Evolutionary conservation across 2,888 invertebrate genomes (phyloP), one percentile per base, ranked within the genome.

Genomic region (Phymatocera aterrima): DNA sequence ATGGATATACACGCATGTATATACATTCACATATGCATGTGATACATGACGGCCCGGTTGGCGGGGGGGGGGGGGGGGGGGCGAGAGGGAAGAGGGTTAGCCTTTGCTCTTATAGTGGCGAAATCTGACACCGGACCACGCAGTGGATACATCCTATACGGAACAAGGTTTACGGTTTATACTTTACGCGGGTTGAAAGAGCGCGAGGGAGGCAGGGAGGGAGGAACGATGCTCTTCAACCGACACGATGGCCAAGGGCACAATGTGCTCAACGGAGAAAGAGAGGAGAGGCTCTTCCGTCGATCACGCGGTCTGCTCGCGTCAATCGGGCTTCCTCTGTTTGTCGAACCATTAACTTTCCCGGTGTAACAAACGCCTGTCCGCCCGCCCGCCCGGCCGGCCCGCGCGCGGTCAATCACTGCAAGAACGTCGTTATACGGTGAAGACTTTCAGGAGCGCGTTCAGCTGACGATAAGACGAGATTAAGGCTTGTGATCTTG

Each of bases 61-160:
- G 12, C 31, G 18, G 18, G 34, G 31, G 0, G 40, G 37, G 6
- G 48, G 34, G 15, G 43, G 21, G 31, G 51, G 48, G 28, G 34
- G n/a, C 3, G 37, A 3, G 18, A 65, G 12, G n/a, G 37, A 10
- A n/a, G 28, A 12, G 31, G 31, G 40, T 1, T 37, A 57, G 40
- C 54, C 37, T 74, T 74, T 74, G 74, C 85, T 84, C 83, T 84
- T 61, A 80, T 83, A 81, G 81, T 68, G 80, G 80, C 79, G 89
- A 88, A 89, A 89, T 84, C 68, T 84, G 88, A 89, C 83, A 88
- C 88, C 85, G 81, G 82, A 82, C 75, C 72, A 64, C n/a, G n/a
- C 78, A 72, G 72, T 68, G 78, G 54, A 78, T 70, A 70, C 70
- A 78, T 78, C 78, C 78, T 78, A 78, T 54, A 78, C 68, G 61